Evolutionary conservation across 2,113 vertebrate genomes (phyloP), one percentile per base, ranked within the genome.

Genomic region (Pampusana beccarii): DNA sequence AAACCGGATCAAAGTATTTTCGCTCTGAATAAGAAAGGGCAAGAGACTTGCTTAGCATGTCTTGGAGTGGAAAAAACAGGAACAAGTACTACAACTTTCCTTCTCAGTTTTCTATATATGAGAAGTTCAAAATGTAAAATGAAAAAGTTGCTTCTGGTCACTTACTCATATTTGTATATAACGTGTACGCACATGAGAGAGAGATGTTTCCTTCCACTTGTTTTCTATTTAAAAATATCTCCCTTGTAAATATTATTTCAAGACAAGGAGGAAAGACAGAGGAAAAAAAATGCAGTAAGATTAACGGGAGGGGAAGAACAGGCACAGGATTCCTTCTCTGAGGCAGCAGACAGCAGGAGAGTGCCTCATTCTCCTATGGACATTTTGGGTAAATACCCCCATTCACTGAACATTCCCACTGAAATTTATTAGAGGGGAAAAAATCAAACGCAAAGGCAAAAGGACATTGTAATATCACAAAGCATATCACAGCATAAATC

Each of bases 401-500:
- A 2, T 77, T 90, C 94, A 83, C 90, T 94, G 93, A 94, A 94
- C 57, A 72, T 31, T 60, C 82, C 93, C 66, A 86, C 96, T 95
- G 92, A 92, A 97, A 96, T 97, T 96, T 96, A 97, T 96, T 85
- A 86, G 78, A 93, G 86, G 69, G 65, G 86, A 78, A 90, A 96
- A 97, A 97, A 95, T 91, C 97, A 97, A 92, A 97, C 95, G 96
- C 97, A 98, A 98, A 98, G 98, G 97, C 97, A 97, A 98, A 98
- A 98, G 97, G 97, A 98, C 97, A 95, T 83, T 83, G 92, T 83
- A 96, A 42, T 93, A 97, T 95, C 97, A 94, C 96, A 97, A 86
- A 88, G 94, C 93, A 84, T 94, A 97, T 96, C 97, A 80, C n/a
- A 44, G 95, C 79, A 97, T 98, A 98, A 98, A 98, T 98, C 97